A percentile compares a stretch with the other conserved stretches of the same genome.
These are phyloP conservation scores for Bombus ignitus DNA, from an alignment of 1,140 invertebrate species.

Conservation along the genomic window DNA sequence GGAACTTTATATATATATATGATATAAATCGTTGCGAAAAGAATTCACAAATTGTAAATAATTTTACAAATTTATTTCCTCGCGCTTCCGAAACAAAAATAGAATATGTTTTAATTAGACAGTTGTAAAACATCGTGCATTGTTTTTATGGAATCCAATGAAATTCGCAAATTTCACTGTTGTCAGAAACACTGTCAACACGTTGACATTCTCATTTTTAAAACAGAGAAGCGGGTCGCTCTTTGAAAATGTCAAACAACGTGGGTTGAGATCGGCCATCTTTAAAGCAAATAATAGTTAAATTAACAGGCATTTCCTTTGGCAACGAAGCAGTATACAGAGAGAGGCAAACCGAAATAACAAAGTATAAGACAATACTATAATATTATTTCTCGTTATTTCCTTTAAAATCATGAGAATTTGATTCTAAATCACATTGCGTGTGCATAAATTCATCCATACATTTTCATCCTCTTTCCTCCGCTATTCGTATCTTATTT, in stretches of 20 bases:
- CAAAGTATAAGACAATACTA: neutral
- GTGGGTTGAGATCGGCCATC: neutral
- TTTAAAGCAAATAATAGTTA: neutral
- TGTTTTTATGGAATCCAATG: neutral
- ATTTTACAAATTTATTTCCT: neutral
- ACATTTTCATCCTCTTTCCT: too few relatives aligned
- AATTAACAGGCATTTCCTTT: neutral
- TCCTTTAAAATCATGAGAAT: neutral
- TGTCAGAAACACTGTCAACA: neutral
- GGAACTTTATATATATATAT: neutral
- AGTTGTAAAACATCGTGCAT: neutral
- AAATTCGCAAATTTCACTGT: neutral
- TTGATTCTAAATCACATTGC: too few relatives aligned
- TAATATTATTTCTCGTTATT: neutral
- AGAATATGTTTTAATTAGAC: neutral
- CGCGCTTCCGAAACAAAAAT: neutral
- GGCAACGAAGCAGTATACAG: neutral
- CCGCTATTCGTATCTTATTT: too few relatives aligned
- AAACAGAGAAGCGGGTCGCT: neutral
- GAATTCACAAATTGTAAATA: neutral
- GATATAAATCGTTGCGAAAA: neutral
- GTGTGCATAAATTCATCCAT: too few relatives aligned
- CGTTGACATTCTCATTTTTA: neutral
- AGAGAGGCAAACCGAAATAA: neutral
- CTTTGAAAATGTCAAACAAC: conserved; percentile 1